Conservation (phyloP, 2,888 invertebrate genomes). For the Athrips mouffetella region DNA sequence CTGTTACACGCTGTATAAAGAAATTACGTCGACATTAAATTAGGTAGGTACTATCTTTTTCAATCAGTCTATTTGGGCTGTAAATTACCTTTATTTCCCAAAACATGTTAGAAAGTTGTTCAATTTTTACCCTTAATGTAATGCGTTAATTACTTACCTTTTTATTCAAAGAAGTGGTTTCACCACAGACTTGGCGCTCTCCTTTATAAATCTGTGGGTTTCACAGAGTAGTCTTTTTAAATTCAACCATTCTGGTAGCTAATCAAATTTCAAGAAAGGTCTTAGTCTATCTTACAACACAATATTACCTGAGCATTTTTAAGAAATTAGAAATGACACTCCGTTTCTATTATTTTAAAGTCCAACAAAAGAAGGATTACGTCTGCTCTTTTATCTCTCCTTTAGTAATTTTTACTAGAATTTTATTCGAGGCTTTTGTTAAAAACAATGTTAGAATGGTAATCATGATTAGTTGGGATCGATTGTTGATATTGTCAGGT, state of each 20-base stretch:
- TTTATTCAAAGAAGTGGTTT: no score
- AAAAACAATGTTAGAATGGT: conserved; percentile 16
- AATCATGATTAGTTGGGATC: conserved; percentile 11
- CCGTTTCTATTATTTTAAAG: background rate
- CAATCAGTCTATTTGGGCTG: no score
- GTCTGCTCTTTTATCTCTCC: background rate
- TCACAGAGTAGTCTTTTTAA: conserved; percentile 6
- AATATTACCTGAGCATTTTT: background rate
- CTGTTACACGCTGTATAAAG: no score
- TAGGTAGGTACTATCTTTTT: no score
- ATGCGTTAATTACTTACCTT: no score
- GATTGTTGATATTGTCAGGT: conserved; percentile 12
- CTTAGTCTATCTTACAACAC: background rate
- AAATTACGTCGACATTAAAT: no score
- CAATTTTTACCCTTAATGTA: no score
- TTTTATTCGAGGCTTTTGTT: conserved; percentile 14
- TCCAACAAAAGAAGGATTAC: background rate
- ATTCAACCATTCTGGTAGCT: background rate
- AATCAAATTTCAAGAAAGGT: background rate
- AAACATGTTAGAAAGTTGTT: no score
- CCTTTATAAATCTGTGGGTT: no score
- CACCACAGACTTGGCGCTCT: no score
- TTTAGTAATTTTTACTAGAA: background rate
- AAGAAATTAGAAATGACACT: background rate
- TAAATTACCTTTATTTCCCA: no score